phyloP scores from a whole-genome alignment of 2,113 vertebrate genomes.

The Corythoichthys intestinalis region DNA sequence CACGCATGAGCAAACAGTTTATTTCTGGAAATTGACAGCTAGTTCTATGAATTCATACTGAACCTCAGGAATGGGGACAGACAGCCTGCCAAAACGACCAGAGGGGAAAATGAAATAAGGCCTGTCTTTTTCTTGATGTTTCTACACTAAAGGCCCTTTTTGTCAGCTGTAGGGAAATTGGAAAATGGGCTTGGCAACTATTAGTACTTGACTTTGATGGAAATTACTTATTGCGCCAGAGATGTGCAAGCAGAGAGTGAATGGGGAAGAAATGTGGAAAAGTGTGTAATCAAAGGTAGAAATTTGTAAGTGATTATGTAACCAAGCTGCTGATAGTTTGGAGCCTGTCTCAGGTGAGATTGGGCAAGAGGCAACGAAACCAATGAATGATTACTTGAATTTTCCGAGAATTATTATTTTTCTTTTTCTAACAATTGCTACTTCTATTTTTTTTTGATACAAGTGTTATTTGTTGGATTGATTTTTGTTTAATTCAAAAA shows the following conservation, averaged over 20 bases:
- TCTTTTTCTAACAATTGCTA: too few species aligned
- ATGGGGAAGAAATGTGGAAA: neutral
- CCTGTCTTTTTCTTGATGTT: conserved; percentile 22
- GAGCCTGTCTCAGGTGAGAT: neutral
- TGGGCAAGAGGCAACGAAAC: neutral
- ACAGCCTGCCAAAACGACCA: conserved; percentile 52
- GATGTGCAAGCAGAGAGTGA: conserved; percentile 12
- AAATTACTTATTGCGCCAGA: conserved; percentile 23
- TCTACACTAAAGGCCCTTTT: conserved; percentile 15
- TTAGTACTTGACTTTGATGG: neutral
- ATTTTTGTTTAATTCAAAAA: too few species aligned
- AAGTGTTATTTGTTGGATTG: too few species aligned
- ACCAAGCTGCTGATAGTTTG: conserved; percentile 2
- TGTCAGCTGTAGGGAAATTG: conserved; percentile 1
- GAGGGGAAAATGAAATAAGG: conserved; percentile 43
- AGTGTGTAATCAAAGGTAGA: conserved; percentile 16
- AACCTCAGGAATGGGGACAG: conserved; percentile 66
- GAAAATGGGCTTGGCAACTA: neutral
- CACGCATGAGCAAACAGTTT: conserved; percentile 74
- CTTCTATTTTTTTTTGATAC: too few species aligned
- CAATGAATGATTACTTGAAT: neutral
- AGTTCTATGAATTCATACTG: conserved; percentile 65
- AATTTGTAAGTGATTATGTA: conserved; percentile 22
- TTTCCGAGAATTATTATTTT: too few species aligned
- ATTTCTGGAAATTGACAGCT: conserved; percentile 68